Base-by-base conservation (phyloP, 2,888 invertebrate genomes). In the Trichogramma dendrolimi region DNA sequence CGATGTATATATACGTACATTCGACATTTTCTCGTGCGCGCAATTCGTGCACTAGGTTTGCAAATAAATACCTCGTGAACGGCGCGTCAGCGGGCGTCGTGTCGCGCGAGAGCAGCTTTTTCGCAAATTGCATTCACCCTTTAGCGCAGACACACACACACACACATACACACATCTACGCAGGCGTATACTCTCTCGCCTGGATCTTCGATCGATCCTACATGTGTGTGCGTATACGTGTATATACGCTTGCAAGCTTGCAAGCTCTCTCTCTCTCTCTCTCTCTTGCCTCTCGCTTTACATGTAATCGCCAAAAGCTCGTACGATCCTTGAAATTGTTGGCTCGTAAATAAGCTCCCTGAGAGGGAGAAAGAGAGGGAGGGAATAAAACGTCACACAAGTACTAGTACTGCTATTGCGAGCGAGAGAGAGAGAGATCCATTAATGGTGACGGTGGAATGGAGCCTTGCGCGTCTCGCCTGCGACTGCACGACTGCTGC, bases 391-490 rank as follows among this genome's bases (percentile, higher is more conserved):
- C 55, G 64, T 64, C 64, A 61, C 14, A 14, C 14, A 14, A 14
- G 14, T 14, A 14, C 52, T 61, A 47, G 52, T 55, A 50, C 43
- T 55, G 52, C 56, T 58, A 57, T 14, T 49, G 11, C 14, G 11
- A n/a, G 55, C 11, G 14, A 67, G 65, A 64, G 62, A 63, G 62
- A 67, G 65, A 67, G 58, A 64, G 63, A 68, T 63, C 65, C 67
- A 67, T 67, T 69, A 67, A 67, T 64, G 60, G 57, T 53, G 59
- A 65, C 61, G 58, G 65, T 47, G 59, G 61, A 64, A 64, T 64
- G 56, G 61, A 47, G 58, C 58, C 60, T 59, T 42, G n/a, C 6
- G 47, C 11, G 11, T 47, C 14, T 5, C 47, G 47, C 47, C 42
- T 56, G 48, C 42, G 14, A 5, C 44, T 39, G 14, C 14, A 14